phyloP scores from a whole-genome alignment of 2,797 vertebrate species.

The Tympanoctomys barrerae region DNA sequence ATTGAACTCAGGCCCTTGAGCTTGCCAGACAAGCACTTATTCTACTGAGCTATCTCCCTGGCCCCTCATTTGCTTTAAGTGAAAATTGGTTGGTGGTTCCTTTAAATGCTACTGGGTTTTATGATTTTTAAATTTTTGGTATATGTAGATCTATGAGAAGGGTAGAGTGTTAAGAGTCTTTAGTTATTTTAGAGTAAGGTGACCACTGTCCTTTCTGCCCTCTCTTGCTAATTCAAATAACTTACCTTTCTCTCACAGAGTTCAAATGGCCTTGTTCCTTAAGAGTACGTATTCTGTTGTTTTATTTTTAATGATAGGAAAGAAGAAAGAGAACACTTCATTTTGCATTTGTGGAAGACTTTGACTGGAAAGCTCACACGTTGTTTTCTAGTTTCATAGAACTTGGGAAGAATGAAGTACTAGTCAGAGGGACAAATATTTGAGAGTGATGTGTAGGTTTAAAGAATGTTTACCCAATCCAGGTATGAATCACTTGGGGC shows the following conservation, averaged over 20 bases:
- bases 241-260: not conserved
- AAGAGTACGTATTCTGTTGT: not conserved
- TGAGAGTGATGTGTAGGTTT: slow-evolving; percentile 65
- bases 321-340: slow-evolving; percentile 22
- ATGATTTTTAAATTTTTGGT: not conserved
- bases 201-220: not conserved
- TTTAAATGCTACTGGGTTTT: slow-evolving; percentile 28
- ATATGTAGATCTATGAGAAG: not conserved
- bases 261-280: not conserved
- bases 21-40: no score
- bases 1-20: no score
- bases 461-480: slow-evolving; percentile 78
- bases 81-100: not conserved
- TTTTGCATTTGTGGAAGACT: not conserved
- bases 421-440: slow-evolving; percentile 75
- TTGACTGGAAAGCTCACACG: slow-evolving; percentile 64
- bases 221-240: not conserved
- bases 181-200: not conserved
- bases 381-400: slow-evolving; percentile 54
- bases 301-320: slow-evolving; percentile 51
- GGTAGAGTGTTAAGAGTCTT: not conserved
- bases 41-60: no score
- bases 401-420: slow-evolving; percentile 61
- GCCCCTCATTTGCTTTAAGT: not conserved
- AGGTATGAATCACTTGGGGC: slow-evolving; percentile 64